A percentile compares a stretch with the other conserved stretches of the same genome.
phyloP scores from a whole-genome alignment of 1,140 invertebrate genomes.

The Papilio dardanus region DNA sequence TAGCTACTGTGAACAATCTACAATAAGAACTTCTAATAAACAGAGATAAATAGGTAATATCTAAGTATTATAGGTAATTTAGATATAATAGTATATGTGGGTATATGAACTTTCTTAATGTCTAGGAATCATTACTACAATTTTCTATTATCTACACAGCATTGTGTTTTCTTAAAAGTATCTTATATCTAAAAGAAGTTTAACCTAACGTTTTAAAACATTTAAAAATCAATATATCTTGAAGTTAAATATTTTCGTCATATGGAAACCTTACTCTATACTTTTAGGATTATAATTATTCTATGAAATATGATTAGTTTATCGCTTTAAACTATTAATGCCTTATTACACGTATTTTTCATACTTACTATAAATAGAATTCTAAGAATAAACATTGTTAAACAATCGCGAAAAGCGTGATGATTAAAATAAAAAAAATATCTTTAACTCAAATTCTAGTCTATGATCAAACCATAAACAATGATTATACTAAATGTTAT shows the following conservation, averaged over 20 bases:
- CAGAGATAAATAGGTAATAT: too few relatives aligned
- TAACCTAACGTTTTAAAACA: too few relatives aligned
- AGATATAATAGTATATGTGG: constrained; percentile 51
- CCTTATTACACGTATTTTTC: constrained; percentile 55
- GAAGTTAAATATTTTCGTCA: constrained; percentile 16
- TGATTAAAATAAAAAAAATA: constrained; percentile 27
- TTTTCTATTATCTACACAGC: constrained; percentile 84
- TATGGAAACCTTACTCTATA: constrained; percentile 29
- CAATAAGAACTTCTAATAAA: constrained; percentile 3
- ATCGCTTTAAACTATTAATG: constrained; percentile 48
- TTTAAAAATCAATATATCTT: too few relatives aligned
- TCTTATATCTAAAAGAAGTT: too few relatives aligned
- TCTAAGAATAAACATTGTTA: constrained; percentile 14
- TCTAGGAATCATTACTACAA: constrained; percentile 54
- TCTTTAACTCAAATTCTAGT: not conserved
- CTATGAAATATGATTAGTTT: not conserved
- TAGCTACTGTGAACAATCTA: constrained; percentile 27
- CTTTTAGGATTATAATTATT: not conserved
- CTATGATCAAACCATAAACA: constrained; percentile 1
- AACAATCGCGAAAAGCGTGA: constrained; percentile 1
- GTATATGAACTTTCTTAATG: constrained; percentile 71
- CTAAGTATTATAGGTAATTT: too few relatives aligned
- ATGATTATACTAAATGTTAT: constrained; percentile 12
- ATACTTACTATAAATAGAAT: constrained; percentile 8
- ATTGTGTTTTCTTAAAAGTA: constrained; percentile 65